Evolutionary conservation across 64 coral and sea anemone genomes (phyloP).

Genomic region (Astreopora myriophthalma): DNA sequence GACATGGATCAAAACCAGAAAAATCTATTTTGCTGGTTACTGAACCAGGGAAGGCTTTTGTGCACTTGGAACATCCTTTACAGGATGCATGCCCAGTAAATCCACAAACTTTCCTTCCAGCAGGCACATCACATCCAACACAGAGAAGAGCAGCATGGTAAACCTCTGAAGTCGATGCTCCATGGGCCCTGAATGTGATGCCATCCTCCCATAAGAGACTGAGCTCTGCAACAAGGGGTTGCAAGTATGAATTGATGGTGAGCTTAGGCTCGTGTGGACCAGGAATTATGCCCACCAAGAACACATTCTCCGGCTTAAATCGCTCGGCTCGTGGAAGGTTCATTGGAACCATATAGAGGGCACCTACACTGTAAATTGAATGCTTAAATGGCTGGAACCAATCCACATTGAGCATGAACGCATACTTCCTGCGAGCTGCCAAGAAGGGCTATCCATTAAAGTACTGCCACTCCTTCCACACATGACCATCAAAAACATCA

Average conservation of each 20-base stretch:
- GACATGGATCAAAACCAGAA: constrained; percentile 7
- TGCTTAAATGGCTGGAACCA: constrained; percentile 74
- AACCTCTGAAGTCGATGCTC: not conserved
- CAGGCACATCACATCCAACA: constrained; percentile 59
- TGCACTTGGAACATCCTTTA: constrained; percentile 52
- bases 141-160: constrained; percentile 59
- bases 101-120: constrained; percentile 65
- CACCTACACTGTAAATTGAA: constrained; percentile 18
- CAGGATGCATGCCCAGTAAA: constrained; percentile 40
- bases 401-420: constrained; percentile 73
- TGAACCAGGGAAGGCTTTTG: not conserved
- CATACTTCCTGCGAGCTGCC: constrained; percentile 43
- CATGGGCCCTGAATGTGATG: constrained; percentile 1
- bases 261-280: constrained; percentile 45
- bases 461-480: constrained; percentile 61
- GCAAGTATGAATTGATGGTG: not conserved
- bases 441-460: not conserved
- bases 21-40: constrained; percentile 15
- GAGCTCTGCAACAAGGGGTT: constrained; percentile 48
- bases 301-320: constrained; percentile 43
- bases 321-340: constrained; percentile 31
- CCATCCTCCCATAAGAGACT: constrained; percentile 62
- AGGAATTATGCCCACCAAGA: constrained; percentile 45
- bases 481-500: constrained; percentile 48
- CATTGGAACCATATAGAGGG: constrained; percentile 30